Evolutionary conservation across 2,797 vertebrate genomes (phyloP), one percentile per base, ranked within the genome.

Genomic region (Enoplosus armatus): DNA sequence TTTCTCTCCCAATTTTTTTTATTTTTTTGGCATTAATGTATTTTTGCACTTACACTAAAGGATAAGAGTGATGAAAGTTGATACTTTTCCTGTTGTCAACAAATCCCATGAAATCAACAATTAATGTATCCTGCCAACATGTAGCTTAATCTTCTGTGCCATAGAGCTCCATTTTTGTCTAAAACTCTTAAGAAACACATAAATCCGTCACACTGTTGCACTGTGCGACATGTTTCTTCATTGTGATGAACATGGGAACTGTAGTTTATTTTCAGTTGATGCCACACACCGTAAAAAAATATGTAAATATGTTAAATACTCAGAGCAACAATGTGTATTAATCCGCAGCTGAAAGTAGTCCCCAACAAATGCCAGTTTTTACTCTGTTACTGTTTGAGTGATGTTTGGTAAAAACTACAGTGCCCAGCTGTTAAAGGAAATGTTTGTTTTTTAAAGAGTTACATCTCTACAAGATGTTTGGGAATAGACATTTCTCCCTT

Each of bases 101-200:
- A 54, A 84, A 58, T 63, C 15, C 16, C 5, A 12, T 29, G 24
- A 73, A 53, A 24, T 20, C 9, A 66, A n/a, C 41, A 53, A 26
- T 59, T 9, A 11, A 29, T 62, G 51, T n/a, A 41, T 54, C 14
- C 1, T 7, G 18, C 9, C 24, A 33, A 63, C 16, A 43, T 0
- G 4, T 5, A 24, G 11, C 26, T n/a, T 33, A n/a, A 43, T 56
- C 26, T 4, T 27, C 5, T 51, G 18, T 39, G 3, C 29, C 14
- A n/a, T 5, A n/a, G 11, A 73, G 10, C 55, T 14, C 9, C 22
- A 54, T 14, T 56, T 9, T 43, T n/a, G 11, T 45, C 35, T 16
- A 45, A 45, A 69, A 62, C 2, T 16, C 15, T 41, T 29, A 60
- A 67, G 55, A 63, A 70, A 53, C 45, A 15, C 69, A 54, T 15